These are phyloP conservation scores for Trematomus bernacchii DNA, from an alignment of 2,797 vertebrate species.

Conservation along the genomic window DNA sequence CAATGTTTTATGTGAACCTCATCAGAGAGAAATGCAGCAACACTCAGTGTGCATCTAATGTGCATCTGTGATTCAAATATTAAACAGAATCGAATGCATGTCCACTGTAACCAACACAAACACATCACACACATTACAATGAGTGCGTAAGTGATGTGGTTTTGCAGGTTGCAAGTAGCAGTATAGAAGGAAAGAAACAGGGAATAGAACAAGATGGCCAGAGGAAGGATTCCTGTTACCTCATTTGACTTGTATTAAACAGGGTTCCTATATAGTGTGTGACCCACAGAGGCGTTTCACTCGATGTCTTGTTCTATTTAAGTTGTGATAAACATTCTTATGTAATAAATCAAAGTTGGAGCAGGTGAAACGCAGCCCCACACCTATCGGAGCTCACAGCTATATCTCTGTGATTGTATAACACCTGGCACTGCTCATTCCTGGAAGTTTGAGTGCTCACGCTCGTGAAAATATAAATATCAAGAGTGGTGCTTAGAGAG, in stretches of 20 bases:
- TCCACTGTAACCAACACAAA: neutral
- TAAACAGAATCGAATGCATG: neutral
- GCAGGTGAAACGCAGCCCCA: constrained; percentile 53
- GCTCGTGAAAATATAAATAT: constrained; percentile 79
- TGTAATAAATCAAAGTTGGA: constrained; percentile 71
- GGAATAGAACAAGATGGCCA: neutral
- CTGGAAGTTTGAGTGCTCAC: constrained; percentile 71
- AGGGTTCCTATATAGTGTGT: constrained; percentile 44
- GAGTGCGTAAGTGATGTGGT: neutral
- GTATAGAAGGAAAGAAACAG: neutral
- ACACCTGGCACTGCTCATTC: constrained; percentile 70
- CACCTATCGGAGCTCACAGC: constrained; percentile 57
- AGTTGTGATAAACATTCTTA: constrained; percentile 65
- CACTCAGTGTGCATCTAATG: neutral
- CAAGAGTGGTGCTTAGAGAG: constrained; percentile 73
- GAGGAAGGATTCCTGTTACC: constrained; percentile 6
- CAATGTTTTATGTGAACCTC: constrained; percentile 6
- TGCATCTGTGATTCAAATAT: neutral
- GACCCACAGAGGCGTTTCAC: constrained; percentile 64
- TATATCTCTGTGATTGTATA: constrained; percentile 71
- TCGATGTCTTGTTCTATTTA: constrained; percentile 63
- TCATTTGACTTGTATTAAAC: constrained; percentile 47
- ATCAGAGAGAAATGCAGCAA: neutral
- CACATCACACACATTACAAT: neutral
- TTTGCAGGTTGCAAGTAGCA: neutral